Base-by-base conservation (phyloP, 2,888 invertebrate species). In the Chrysina gloriosa region DNA sequence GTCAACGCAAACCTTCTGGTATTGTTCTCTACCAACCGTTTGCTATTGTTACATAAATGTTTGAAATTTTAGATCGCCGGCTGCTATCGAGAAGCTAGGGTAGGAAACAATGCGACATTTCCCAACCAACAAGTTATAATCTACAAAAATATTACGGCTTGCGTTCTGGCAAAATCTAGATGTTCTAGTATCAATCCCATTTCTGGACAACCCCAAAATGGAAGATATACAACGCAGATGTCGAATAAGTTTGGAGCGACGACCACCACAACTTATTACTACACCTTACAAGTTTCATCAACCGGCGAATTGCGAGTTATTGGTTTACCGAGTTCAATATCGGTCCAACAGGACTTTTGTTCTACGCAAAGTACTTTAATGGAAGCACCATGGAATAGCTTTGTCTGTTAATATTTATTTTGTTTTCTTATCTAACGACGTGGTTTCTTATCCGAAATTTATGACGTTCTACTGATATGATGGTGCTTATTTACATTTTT, bases 121-220 rank as follows among this genome's bases (percentile, higher is more conserved):
- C 86, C 86, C 73, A 82, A 80, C 11, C 86, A 87, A 70, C 87
- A 86, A 74, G 82, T 87, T n/a, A 77, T 82, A 29, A 86, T 88
- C 75, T 88, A 84, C 75, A 87, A 86, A 25, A 90, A 90, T 77
- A 86, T 89, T 29, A 90, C 89, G 1, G 88, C 89, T 6, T 90
- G 90, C 77, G 85, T 90, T 69, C 79, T 90, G 67, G 89, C 90
- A 0, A 87, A 86, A 75, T 81, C 89, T 1, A 84, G 90, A 63
- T 90, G 90, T 80, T 85, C 86, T 50, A 81, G 84, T 1, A 87
- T 84, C 76, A 90, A 90, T 78, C 89, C 90, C 2, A 89, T 90
- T 64, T 89, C 89, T 0, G 90, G 90, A 9, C 87, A 88, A 67
- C 80, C 86, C 2, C 89, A 89, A 80, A 84, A 85, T 34, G 86